A percentile compares a stretch with the other conserved stretches of the same genome.
Conservation (phyloP, 2,888 invertebrate genomes). For the Allophyes oxyacanthae region DNA sequence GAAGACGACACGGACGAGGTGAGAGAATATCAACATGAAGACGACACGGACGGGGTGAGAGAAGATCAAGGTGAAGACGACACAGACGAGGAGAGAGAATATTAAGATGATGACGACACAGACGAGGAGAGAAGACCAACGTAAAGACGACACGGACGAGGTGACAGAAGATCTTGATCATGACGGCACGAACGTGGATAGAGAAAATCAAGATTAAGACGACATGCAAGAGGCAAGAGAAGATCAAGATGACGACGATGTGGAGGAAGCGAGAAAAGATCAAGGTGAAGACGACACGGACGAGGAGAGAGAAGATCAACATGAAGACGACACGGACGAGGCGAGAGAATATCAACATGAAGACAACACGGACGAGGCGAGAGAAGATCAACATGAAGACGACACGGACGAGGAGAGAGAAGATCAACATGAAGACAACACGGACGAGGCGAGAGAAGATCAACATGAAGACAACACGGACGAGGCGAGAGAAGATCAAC, state of each 20-base stretch:
- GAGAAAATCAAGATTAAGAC: neutral
- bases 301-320: neutral
- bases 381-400: neutral
- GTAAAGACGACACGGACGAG: neutral
- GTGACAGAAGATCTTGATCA: neutral
- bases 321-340: neutral
- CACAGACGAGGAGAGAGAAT: neutral
- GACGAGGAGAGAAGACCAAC: neutral
- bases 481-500: neutral
- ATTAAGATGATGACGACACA: neutral
- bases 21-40: neutral
- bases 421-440: neutral
- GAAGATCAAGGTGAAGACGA: neutral
- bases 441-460: neutral
- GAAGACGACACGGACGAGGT: constrained; percentile 2
- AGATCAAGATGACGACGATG: neutral
- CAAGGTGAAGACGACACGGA: constrained; percentile 6
- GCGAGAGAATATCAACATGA: no score
- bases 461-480: neutral
- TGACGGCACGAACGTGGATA: neutral
- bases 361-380: neutral
- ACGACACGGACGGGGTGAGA: neutral
- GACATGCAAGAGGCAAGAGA: neutral
- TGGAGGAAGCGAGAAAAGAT: neutral
- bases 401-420: constrained; percentile 1